These are phyloP conservation scores for Monochamus saltuarius DNA, from an alignment of 1,140 invertebrate genomes.

Conservation along the genomic window DNA sequence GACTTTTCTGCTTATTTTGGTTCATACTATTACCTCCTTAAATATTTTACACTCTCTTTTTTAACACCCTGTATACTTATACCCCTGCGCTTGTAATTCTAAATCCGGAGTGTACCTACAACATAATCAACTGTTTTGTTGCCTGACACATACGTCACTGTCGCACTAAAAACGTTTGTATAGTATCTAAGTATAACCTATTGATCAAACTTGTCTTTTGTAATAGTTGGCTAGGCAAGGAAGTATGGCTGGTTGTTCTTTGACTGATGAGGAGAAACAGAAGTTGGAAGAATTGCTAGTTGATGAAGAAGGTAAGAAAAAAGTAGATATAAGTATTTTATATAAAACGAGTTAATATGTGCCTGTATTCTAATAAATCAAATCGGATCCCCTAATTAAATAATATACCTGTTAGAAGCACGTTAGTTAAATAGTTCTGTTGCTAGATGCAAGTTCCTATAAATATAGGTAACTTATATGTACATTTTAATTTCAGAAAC, in stretches of 20 bases:
- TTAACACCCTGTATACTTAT: no score
- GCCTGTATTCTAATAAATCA: background rate
- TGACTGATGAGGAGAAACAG: constrained; percentile 42
- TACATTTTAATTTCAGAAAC: background rate
- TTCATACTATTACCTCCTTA: no score
- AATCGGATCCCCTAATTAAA: constrained; percentile 7
- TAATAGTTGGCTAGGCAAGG: constrained; percentile 30
- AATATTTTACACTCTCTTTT: no score
- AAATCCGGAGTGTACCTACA: no score
- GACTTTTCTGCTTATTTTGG: no score
- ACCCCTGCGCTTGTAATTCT: no score
- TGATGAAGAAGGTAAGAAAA: constrained; percentile 27
- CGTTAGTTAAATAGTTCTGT: background rate
- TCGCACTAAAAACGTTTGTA: no score
- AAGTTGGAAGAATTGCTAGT: constrained; percentile 31
- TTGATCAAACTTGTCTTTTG: constrained; percentile 39
- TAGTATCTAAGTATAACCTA: constrained; percentile 11
- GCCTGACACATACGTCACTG: no score
- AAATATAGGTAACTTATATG: background rate
- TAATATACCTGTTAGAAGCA: no score
- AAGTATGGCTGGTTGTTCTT: constrained; percentile 27
- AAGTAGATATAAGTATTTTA: constrained; percentile 13
- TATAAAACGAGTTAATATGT: constrained; percentile 11
- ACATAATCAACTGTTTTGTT: no score
- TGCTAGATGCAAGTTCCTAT: no score